Percentiles rank a stretch among this genome's conserved stretches.
Conservation (phyloP, 92 coral and sea anemone species). For the Bergia puertoricense region DNA sequence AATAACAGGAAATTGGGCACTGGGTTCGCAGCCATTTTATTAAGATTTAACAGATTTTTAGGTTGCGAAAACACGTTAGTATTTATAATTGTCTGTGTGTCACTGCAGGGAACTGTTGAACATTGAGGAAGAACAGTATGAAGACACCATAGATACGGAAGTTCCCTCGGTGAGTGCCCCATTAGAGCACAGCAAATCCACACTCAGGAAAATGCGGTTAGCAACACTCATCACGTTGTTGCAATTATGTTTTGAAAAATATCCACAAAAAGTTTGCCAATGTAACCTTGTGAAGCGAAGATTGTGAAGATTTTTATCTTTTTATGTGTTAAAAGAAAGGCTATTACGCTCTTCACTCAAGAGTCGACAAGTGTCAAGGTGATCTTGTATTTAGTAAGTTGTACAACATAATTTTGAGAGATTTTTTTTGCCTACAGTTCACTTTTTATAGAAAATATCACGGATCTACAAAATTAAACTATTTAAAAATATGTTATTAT, state of each 20-base stretch:
- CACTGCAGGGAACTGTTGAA: background rate
- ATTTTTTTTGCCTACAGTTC: too few species aligned
- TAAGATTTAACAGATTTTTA: background rate
- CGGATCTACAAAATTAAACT: background rate
- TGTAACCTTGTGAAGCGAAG: background rate
- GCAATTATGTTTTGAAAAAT: background rate
- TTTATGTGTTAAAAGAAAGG: background rate
- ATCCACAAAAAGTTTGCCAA: constrained; percentile 1
- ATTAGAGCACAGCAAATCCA: background rate
- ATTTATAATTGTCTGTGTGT: background rate
- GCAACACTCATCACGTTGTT: background rate
- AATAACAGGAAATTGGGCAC: background rate
- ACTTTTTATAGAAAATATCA: too few species aligned
- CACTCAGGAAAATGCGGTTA: background rate
- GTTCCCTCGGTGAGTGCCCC: background rate
- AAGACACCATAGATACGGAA: background rate
- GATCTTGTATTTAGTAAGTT: background rate
- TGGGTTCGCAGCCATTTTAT: background rate
- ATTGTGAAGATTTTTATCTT: background rate
- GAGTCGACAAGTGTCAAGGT: background rate
- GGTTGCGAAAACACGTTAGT: background rate
- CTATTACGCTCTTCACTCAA: background rate
- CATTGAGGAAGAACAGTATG: too few species aligned
- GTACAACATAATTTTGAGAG: too few species aligned
- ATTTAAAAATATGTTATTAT: too few species aligned